Evolutionary conservation across 2,888 invertebrate species (phyloP).

Genomic region (Caenorhabditis angaria): DNA sequence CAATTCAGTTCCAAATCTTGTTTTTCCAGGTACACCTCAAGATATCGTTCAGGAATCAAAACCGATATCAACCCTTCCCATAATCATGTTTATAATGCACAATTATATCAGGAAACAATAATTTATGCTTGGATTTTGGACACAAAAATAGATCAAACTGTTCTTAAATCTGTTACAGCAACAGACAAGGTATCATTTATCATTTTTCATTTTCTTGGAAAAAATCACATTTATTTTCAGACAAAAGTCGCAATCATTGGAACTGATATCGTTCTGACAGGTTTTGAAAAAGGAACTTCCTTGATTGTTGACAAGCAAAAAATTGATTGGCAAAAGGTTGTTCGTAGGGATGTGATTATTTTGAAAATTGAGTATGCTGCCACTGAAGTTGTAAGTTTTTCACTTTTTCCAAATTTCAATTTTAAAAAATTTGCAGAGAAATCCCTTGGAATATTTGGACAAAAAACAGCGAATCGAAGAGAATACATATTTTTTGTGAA

Average conservation of each 20-base stretch:
- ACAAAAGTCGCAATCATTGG: constrained; percentile 59
- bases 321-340: constrained; percentile 50
- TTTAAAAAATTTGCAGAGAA: constrained; percentile 20
- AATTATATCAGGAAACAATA: constrained; percentile 51
- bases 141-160: constrained; percentile 36
- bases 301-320: constrained; percentile 14
- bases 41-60: constrained; percentile 38
- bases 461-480: background rate
- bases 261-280: constrained; percentile 39
- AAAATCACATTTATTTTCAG: constrained; percentile 39
- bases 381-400: constrained; percentile 14
- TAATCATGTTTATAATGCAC: constrained; percentile 37
- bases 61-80: background rate
- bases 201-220: background rate
- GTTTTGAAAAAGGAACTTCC: constrained; percentile 15
- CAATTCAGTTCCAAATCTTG: background rate
- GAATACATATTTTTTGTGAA: background rate
- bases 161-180: constrained; percentile 52
- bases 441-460: constrained; percentile 10
- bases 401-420: background rate
- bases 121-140: constrained; percentile 68
- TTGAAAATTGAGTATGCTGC: constrained; percentile 66
- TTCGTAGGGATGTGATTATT: constrained; percentile 59
- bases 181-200: constrained; percentile 48
- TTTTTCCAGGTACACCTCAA: constrained; percentile 58